Base-by-base conservation (phyloP, 2,113 vertebrate species). In the Pseudolaguvia tuberculata region DNA sequence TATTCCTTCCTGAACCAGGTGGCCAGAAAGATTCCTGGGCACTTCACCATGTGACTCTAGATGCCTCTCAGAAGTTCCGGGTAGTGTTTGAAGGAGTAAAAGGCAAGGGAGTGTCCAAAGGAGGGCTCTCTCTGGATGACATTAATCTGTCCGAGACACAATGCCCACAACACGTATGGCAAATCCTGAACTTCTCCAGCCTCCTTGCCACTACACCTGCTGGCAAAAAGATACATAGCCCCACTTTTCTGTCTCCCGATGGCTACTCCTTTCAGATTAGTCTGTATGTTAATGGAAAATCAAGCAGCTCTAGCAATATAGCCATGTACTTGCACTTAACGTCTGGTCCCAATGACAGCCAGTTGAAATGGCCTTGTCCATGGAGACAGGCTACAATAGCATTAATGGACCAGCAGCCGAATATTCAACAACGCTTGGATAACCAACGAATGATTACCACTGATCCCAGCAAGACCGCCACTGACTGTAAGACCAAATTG, bases 121-220 rank as follows among this genome's bases (percentile, higher is more conserved):
- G 95, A 18, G 94, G 95, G 9, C 82, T 97, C 51, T 96, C 96
- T 11, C 86, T 96, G 66, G 96, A 99, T 1, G 95, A 98, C 78
- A 93, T 99, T 81, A 99, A 95, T 84, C 88, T 97, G 13, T 95
- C 95, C 0, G 97, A 98, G 85, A 94, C 92, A 4, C 84, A 80
- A 39, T 98, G 95, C 84, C 95, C 95, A 25, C 92, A 96, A 66
- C 92, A 94, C 0, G 4, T 88, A 31, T 98, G 96, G 95, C 90
- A 90, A 0, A 92, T 98, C 80, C 89, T 81, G 70, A 90, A 96
- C 87, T 95, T 98, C 78, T 88, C 78, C 0, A 2, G 85, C 0
- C 83, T 94, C 39, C 87, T 94, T 79, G 61, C 89, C 20, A 85
- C 81, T 42, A 88, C 80, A 0, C 79, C 81, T 48, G 29, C 48